A percentile compares a stretch with the other conserved stretches of the same genome.
These are phyloP conservation scores for Venusia cambrica DNA, from an alignment of 2,888 invertebrate genomes.

Conservation along the genomic window DNA sequence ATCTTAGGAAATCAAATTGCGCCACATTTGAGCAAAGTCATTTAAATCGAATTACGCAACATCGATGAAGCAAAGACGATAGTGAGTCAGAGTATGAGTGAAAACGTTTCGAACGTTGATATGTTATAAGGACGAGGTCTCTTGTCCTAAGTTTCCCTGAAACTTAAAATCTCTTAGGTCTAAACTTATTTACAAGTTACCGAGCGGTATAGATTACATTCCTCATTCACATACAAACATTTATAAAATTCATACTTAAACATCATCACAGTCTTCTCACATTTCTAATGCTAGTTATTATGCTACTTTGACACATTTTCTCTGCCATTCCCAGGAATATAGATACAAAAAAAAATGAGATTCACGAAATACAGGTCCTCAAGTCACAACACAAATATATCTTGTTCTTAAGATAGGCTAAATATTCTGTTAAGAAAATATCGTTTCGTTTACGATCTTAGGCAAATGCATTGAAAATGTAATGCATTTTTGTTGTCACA, in stretches of 20 bases:
- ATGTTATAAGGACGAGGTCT: slow-evolving; percentile 47
- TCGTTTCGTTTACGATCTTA: slow-evolving; percentile 4
- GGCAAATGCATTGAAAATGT: slow-evolving; percentile 6
- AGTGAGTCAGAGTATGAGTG: slow-evolving; percentile 21
- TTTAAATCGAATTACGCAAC: slow-evolving; percentile 31
- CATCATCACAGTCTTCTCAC: slow-evolving; percentile 80
- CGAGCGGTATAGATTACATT: slow-evolving; percentile 21
- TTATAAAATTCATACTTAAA: slow-evolving; percentile 52
- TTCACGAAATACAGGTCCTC: slow-evolving; percentile 11
- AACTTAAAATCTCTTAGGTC: slow-evolving; percentile 31
- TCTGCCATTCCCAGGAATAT: slow-evolving; percentile 28
- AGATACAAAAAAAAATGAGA: slow-evolving; percentile 26
- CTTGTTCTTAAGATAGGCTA: slow-evolving; percentile 12
- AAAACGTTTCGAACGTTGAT: slow-evolving; percentile 52
- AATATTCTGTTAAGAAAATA: slow-evolving; percentile 8
- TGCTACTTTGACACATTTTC: slow-evolving; percentile 43
- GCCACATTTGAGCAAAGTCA: slow-evolving; percentile 66
- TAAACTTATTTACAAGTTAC: slow-evolving; percentile 30
- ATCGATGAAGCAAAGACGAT: slow-evolving; percentile 27
- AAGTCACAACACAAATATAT: slow-evolving; percentile 20
- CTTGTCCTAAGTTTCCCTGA: slow-evolving; percentile 39
- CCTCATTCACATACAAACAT: slow-evolving; percentile 40
- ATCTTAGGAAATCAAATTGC: slow-evolving; percentile 44
- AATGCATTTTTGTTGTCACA: background rate
- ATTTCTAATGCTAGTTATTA: slow-evolving; percentile 54